These are phyloP conservation scores for Stomorhina lunata DNA, from an alignment of 2,888 invertebrate genomes.

Conservation along the genomic window DNA sequence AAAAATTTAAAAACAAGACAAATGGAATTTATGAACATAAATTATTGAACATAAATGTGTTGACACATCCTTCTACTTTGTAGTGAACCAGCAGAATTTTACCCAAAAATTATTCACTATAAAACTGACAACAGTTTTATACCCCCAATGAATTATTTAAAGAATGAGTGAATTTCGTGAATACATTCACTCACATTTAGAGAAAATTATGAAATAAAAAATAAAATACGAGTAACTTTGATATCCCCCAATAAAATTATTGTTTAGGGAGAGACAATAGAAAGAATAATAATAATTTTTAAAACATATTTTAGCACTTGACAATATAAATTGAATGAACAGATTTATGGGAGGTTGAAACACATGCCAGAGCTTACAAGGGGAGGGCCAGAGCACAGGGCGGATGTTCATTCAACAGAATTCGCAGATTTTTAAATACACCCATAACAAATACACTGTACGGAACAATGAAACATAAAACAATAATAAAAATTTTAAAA, in stretches of 20 bases:
- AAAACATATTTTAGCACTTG: conserved; percentile 58
- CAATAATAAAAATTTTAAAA: not conserved
- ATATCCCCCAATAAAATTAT: conserved; percentile 47
- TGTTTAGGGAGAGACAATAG: conserved; percentile 40
- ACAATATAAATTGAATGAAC: conserved; percentile 47
- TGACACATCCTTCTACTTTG: conserved; percentile 23
- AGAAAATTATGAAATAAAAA: not conserved
- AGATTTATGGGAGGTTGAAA: conserved; percentile 54
- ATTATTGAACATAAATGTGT: conserved; percentile 46
- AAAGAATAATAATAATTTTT: conserved; percentile 22
- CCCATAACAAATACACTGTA: not conserved
- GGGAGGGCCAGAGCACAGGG: not conserved
- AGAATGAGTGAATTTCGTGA: too few relatives aligned
- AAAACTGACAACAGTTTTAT: conserved; percentile 45
- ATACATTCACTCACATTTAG: not conserved
- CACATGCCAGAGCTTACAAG: conserved; percentile 8
- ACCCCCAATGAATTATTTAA: conserved; percentile 38
- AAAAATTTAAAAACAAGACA: not conserved
- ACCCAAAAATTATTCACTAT: conserved; percentile 26
- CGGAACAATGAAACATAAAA: not conserved
- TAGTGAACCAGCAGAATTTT: conserved; percentile 7
- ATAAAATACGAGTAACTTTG: too few relatives aligned
- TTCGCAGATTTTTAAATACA: too few relatives aligned
- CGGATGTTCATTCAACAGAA: not conserved
- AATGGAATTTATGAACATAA: conserved; percentile 33